Evolutionary conservation across 2,888 invertebrate species (phyloP), one percentile per base, ranked within the genome.

Genomic region (Eupithecia centaureata): DNA sequence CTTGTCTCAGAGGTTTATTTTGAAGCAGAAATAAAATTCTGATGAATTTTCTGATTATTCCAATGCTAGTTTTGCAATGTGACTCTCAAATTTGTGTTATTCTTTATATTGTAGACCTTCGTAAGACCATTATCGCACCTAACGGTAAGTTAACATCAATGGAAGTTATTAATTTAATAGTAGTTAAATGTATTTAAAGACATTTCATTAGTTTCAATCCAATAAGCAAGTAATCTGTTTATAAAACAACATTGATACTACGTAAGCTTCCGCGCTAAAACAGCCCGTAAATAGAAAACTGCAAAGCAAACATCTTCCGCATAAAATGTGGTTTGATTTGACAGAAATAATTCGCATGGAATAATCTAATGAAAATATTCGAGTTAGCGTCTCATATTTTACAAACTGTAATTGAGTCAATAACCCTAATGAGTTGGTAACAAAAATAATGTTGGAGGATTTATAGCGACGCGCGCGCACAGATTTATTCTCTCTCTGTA

Each of bases 391-490:
- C 79, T 88, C 85, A 86, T 90, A 91, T 87, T 86, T 89, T 85
- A 89, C 73, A 77, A 59, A 80, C 69, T 78, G 80, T 87, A 89
- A 90, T 88, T 89, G 91, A 92, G 90, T 87, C 91, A 91, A 89
- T 91, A 86, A 92, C 93, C 92, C 89, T 91, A 92, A 92, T 91
- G 92, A 91, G 92, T 85, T 86, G 87, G 88, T 86, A 91, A 92
- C 91, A 91, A 91, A 92, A 92, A 92, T 92, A 92, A 92, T 92
- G 90, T 86, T 80, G 81, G 82, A 86, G 90, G 89, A 92, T 92
- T 91, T 92, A 92, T 92, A 84, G 89, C 78, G 86, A 91, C 89
- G 91, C 89, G 85, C 86, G 90, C 88, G 88, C 88, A 87, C 86
- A 85, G 91, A 93, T 92, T 93, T 93, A 92, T 91, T 84, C 80